Evolutionary conservation across 2,797 vertebrate genomes (phyloP), one percentile per base, ranked within the genome.

Genomic region (Corythornis leucogaster): DNA sequence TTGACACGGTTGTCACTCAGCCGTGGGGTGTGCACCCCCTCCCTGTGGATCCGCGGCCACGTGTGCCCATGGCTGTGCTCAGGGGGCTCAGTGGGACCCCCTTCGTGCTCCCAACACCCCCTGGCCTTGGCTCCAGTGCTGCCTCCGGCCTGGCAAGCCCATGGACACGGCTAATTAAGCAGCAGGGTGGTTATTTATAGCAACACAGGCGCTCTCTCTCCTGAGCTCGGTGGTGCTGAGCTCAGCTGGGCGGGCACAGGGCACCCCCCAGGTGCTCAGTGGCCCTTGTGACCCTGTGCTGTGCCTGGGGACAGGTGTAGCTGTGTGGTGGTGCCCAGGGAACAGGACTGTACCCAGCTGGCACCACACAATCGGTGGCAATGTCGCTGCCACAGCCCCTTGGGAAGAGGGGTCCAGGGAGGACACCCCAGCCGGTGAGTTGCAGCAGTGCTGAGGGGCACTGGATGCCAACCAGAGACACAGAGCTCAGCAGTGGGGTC

Each of bases 41-140:
- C 24, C 48, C 48, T 14, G 48, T 48, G 40, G 22, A 24, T 22
- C 42, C 18, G 2, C 1, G 0, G 55, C 0, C 8, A 62, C 25
- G 33, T 8, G 54, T 8, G 48, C 22, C 48, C 1, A 1, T 1
- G 4, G 28, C 62, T 45, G 63, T 3, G 0, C 16, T 2, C 4
- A 4, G 20, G 66, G 50, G 38, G 42, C 50, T 64, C 40, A 5
- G 61, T 0, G 5, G 57, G 33, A 35, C 21, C 9, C 73, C 28
- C 28, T 40, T 38, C 4, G 1, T 15, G 43, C 51, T 42, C 8
- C 43, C 66, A 31, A 1, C 3, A 12, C 19, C 15, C 21, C 2
- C 7, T 11, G 26, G 2, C 9, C 45, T 10, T 12, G 33, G 50
- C 85, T 58, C 43, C 24, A 24, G 68, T 10, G 64, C 70, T 64